These are phyloP conservation scores for Epizoanthus ramosus DNA, from an alignment of 92 coral and sea anemone species.

Conservation along the genomic window DNA sequence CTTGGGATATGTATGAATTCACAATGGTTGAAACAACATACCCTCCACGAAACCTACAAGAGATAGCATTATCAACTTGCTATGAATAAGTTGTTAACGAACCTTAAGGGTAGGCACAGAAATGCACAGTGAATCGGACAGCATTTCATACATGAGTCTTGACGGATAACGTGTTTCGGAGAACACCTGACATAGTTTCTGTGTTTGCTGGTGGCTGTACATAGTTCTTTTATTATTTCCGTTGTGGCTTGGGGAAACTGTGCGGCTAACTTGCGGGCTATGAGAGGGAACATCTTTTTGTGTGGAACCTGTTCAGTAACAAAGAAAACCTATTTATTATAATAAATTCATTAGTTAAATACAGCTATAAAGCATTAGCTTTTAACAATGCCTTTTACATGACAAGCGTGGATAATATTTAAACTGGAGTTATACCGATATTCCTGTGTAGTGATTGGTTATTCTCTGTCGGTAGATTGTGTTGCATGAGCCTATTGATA, in stretches of 20 bases:
- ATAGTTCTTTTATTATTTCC: not conserved
- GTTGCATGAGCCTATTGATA: no score
- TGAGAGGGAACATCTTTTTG: not conserved
- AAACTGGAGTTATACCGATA: no score
- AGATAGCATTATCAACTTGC: not conserved
- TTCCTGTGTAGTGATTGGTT: no score
- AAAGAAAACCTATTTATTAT: no score
- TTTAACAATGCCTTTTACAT: no score
- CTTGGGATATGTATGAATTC: no score
- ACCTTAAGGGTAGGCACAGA: not conserved
- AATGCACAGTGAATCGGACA: not conserved
- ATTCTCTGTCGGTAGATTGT: no score
- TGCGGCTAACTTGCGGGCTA: not conserved
- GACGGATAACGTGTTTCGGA: not conserved
- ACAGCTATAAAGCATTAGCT: no score
- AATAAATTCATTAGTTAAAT: no score
- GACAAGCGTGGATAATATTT: no score
- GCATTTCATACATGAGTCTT: not conserved
- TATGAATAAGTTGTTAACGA: not conserved
- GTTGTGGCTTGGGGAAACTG: not conserved
- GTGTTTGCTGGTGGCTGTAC: not conserved
- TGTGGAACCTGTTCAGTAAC: not conserved
- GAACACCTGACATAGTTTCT: constrained; percentile 1
- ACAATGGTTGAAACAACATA: no score
- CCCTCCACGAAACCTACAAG: not conserved